Evolutionary conservation across 1,140 invertebrate genomes (phyloP).

Genomic region (Orchesella cincta): DNA sequence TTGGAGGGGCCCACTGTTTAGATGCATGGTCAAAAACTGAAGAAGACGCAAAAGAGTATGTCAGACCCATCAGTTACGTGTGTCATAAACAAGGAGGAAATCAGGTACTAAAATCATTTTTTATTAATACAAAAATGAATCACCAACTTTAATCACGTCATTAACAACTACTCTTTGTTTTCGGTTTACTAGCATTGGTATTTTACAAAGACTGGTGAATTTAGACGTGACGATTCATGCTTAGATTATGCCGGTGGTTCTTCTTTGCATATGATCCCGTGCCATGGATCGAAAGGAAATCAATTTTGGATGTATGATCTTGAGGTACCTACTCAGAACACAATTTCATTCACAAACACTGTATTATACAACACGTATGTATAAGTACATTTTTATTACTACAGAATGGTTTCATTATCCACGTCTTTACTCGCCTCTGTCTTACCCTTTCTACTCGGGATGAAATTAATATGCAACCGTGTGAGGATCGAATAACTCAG

Average conservation of each 20-base stretch:
- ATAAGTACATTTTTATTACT: neutral
- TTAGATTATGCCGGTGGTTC: slow-evolving; percentile 36
- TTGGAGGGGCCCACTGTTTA: neutral
- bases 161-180: neutral
- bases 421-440: neutral
- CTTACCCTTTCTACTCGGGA: neutral
- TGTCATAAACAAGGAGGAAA: slow-evolving; percentile 97
- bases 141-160: too few relatives aligned
- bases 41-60: neutral
- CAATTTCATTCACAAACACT: too few relatives aligned
- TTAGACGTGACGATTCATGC: slow-evolving; percentile 8
- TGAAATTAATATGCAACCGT: neutral
- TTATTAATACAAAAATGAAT: neutral
- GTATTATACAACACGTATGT: too few relatives aligned
- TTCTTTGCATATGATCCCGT: slow-evolving; percentile 61
- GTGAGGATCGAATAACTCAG: neutral
- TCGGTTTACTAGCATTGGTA: slow-evolving; percentile 10
- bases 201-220: neutral
- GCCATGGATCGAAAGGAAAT: slow-evolving; percentile 57
- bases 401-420: neutral
- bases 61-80: slow-evolving; percentile 31
- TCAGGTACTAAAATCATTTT: slow-evolving; percentile 82
- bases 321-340: too few relatives aligned
- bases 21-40: neutral
- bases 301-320: slow-evolving; percentile 60